Base-by-base conservation (phyloP, 2,113 vertebrate species). In the Eudyptes chrysolophus region DNA sequence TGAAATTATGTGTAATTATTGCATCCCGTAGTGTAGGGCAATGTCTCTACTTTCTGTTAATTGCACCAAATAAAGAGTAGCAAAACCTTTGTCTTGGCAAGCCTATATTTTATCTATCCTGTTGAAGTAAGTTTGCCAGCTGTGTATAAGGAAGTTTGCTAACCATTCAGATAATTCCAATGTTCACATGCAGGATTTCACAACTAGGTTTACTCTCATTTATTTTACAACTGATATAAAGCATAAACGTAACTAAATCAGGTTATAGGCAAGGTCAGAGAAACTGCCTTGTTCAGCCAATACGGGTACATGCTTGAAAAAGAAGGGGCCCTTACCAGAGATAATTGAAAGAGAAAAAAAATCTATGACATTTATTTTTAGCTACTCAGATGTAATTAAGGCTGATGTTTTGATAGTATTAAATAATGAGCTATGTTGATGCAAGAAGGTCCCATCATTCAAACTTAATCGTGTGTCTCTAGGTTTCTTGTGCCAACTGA, bases 371-470 rank as follows among this genome's bases (percentile, higher is more conserved):
- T 64, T 84, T 90, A 68, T 89, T 90, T 64, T 88, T 94, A 84
- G 54, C 11, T 78, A 58, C 38, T 84, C 24, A 76, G 51, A 55
- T 71, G 26, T 86, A 90, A 94, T 89, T 95, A 94, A 71, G 46
- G 21, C 44, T 79, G 71, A 74, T 94, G 58, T 74, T 94, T 90
- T 84, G 32, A 84, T 89, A 88, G 20, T 48, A 57, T 89, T 94
- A 78, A 93, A 76, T 71, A 95, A 94, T 71, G n/a, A 95, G 32
- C 29, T 89, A 21, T 71, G 72, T 75, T 92, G 69, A 89, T 71
- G 38, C 78, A 94, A 95, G 84, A 90, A 91, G 68, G 44, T 68
- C 34, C 20, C 52, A 69, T 94, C 76, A 82, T 94, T 95, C 92
- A 92, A 87, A 91, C 15, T 82, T 87, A 90, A 92, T 88, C 26